These are phyloP conservation scores for Notarius lentiginosus DNA, from an alignment of 2,113 vertebrate genomes.

Conservation along the genomic window DNA sequence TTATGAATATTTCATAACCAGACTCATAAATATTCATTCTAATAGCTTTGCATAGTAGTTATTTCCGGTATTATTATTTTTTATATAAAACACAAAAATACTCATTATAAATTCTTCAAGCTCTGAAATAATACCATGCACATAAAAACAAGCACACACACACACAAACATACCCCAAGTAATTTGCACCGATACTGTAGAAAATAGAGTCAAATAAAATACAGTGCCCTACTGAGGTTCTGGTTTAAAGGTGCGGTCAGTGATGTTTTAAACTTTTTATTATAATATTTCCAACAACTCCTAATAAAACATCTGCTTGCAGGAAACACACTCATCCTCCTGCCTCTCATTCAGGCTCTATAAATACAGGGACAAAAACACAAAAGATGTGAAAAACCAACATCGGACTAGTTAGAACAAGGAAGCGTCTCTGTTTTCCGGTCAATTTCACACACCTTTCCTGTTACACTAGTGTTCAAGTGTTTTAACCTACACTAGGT, in stretches of 20 bases:
- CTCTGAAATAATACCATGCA: conserved; percentile 66
- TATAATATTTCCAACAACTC: not conserved
- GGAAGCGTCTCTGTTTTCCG: not conserved
- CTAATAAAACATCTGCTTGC: not conserved
- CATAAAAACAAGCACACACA: conserved; percentile 24
- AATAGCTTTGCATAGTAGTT: conserved; percentile 96
- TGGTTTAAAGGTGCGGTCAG: conserved; percentile 9
- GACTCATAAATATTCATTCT: conserved; percentile 99
- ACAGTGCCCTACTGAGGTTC: conserved; percentile 13
- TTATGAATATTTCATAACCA: conserved; percentile 99
- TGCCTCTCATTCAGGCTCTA: not conserved
- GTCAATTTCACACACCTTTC: not conserved
- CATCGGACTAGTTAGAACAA: not conserved
- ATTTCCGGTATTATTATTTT: conserved; percentile 92
- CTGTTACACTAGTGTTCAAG: not conserved
- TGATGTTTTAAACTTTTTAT: not conserved
- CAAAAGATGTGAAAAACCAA: not conserved
- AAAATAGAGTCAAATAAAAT: conserved; percentile 46
- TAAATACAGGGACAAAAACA: not conserved
- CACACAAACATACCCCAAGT: conserved; percentile 2
- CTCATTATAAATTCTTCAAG: conserved; percentile 88
- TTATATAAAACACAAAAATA: conserved; percentile 88
- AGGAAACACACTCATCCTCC: not conserved
- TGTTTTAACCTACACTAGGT: not conserved
- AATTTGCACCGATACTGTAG: conserved; percentile 36